Base-by-base conservation (phyloP, 2,797 vertebrate genomes). In the Triplophysa bombifrons region DNA sequence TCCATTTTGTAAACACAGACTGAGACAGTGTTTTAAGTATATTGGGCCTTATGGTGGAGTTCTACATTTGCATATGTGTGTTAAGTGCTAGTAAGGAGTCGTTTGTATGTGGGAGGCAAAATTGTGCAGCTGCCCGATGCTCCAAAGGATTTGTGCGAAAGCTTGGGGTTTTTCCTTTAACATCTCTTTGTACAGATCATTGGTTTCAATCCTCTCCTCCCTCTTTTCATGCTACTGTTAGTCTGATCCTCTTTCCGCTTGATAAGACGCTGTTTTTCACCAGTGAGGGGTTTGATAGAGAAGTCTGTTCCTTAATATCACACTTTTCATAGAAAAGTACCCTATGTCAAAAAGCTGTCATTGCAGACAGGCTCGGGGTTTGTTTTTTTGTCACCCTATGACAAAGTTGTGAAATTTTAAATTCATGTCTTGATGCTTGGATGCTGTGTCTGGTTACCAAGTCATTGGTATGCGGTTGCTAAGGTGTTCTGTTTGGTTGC, bases 1-100 rank as follows among this genome's bases (percentile, higher is more conserved):
- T 88, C 87, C 89, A 89, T 92, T 92, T 92, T 91, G 89, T 89
- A 92, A 90, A 88, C 86, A 89, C 76, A 84, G 74, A 83, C 64
- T 69, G 72, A 41, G 63, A 55, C 55, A n/a, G 69, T 63, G 30
- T 67, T 65, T 10, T 44, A 70, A 58, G 72, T 78, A 72, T 38
- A 53, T 68, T 25, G 3, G 60, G 53, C 80, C 58, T 53, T n/a
- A 14, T 75, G 65, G 71, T 72, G 66, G 41, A 71, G 65, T 63
- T 58, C 25, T 77, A 61, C 25, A 22, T 72, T 13, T 79, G 67
- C 2, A n/a, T 71, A 16, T 48, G 25, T 74, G 51, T 51, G 30
- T 25, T 19, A 25, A 25, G 19, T 70, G 27, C 71, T 63, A 53
- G 67, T 25, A 65, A 17, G 53, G 17, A 60, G 48, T 53, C 51